Conservation (phyloP, 30 jellyfish, hydroid and myxozoan genomes). For the Rhopilema esculentum region DNA sequence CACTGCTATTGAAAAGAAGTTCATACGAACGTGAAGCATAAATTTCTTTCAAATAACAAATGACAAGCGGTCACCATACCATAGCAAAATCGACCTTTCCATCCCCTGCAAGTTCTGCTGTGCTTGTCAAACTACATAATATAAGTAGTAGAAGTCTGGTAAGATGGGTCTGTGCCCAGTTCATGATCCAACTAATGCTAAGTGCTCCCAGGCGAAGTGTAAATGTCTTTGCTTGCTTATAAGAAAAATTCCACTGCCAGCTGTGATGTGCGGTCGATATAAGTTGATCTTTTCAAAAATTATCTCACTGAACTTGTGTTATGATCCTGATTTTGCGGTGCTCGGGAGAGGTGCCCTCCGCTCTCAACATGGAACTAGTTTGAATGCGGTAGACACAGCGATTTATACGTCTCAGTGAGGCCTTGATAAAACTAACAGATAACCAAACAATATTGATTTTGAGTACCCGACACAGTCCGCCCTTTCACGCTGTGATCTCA, state of each 20-base stretch:
- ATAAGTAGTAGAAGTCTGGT: neutral
- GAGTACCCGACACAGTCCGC: slow-evolving; percentile 36
- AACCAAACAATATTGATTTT: slow-evolving; percentile 7
- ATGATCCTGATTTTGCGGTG: neutral
- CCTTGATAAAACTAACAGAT: slow-evolving; percentile 35
- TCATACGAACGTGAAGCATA: neutral
- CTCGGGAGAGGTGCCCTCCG: neutral
- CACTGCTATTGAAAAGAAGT: neutral
- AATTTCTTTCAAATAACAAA: neutral
- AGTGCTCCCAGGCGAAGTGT: no score
- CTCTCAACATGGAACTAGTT: neutral
- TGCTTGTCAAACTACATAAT: neutral
- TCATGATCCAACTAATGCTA: neutral
- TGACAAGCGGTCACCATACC: neutral
- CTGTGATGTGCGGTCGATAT: neutral
- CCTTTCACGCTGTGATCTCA: slow-evolving; percentile 50
- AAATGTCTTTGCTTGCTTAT: no score
- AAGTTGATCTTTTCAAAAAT: neutral
- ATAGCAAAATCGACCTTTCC: neutral
- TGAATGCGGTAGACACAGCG: neutral
- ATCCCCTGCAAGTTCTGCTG: neutral
- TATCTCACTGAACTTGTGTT: neutral
- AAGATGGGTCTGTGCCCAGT: neutral
- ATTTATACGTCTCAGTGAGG: slow-evolving; percentile 26
- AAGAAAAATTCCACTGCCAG: neutral